Evolutionary conservation across 2,888 invertebrate genomes (phyloP), one percentile per base, ranked within the genome.

Genomic region (Catonia carolina): DNA sequence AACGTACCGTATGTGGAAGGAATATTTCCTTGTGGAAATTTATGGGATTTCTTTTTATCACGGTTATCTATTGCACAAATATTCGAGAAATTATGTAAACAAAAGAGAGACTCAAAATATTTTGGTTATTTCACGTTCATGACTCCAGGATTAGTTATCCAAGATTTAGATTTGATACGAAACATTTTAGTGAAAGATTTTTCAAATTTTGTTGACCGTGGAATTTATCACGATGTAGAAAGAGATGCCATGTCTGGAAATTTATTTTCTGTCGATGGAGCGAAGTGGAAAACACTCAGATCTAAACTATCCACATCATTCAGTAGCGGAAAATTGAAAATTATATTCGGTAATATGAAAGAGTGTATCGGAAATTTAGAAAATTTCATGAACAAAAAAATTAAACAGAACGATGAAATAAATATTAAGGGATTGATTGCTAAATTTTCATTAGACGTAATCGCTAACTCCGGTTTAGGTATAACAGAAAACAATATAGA

Each of bases 401-500:
- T n/a, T n/a, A 59, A 60, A 2, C 53, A 60, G 6, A 49, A 49
- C 3, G 59, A 56, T 2, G 61, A 60, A n/a, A 55, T 67, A 1
- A 68, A 70, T 17, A 51, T 67, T 2, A 65, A 64, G 49, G 66
- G 66, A 15, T 35, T 63, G 2, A 65, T 62, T 15, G 66, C 65
- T 1, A 62, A 61, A 17, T 67, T 62, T 45, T 63, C 67, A 1
- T 63, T 66, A 61, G 67, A 68, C 36, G 65, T 67, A 0, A 68
- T 70, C n/a, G 65, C 68, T 2, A 58, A 63, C 1, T 65, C 66
- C 42, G 67, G 65, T 12, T 68, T 68, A 59, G 68, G 67, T 1
- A 72, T 82, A n/a, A 77, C 80, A 60, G 78, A 79, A 63, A 78
- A 82, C 64, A 77, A 78, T 31, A 77, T 82, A 63, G 72, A 74